phyloP scores from a whole-genome alignment of 2,113 vertebrate species.

The Choloepus hoffmanni region DNA sequence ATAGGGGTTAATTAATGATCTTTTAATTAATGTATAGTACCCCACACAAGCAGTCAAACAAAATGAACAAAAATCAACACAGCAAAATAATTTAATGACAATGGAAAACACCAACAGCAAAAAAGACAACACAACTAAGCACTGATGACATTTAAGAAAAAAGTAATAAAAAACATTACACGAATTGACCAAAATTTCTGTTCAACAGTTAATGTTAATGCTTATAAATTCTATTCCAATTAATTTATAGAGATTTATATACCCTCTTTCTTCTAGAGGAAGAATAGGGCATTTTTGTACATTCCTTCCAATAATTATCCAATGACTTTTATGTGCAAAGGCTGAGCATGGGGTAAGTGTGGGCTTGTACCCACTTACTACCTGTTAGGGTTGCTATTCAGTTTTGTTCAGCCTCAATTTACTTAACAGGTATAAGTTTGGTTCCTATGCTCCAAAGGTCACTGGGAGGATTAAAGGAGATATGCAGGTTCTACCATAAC shows the following conservation, averaged over 20 bases:
- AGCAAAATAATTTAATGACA: slow-evolving; percentile 52
- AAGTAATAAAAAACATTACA: background rate
- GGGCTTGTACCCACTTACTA: background rate
- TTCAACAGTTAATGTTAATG: background rate
- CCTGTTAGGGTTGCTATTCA: background rate
- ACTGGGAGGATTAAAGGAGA: background rate
- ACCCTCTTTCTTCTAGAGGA: background rate
- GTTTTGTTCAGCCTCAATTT: background rate
- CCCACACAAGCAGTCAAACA: slow-evolving; percentile 66
- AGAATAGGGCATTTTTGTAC: background rate
- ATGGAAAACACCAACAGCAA: slow-evolving; percentile 40
- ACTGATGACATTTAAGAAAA: slow-evolving; percentile 45
- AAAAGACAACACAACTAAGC: slow-evolving; percentile 6
- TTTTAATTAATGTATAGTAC: slow-evolving; percentile 64
- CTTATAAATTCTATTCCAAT: background rate
- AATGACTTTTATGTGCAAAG: background rate
- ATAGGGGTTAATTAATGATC: slow-evolving; percentile 32
- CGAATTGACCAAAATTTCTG: slow-evolving; percentile 24
- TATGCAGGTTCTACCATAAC: background rate
- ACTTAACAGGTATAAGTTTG: background rate
- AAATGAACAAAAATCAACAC: slow-evolving; percentile 53
- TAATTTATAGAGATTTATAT: background rate
- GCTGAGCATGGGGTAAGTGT: background rate
- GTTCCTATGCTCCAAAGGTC: background rate
- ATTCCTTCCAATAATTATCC: background rate